phyloP scores from a whole-genome alignment of 1,140 invertebrate species.

The Bombus affinis region DNA sequence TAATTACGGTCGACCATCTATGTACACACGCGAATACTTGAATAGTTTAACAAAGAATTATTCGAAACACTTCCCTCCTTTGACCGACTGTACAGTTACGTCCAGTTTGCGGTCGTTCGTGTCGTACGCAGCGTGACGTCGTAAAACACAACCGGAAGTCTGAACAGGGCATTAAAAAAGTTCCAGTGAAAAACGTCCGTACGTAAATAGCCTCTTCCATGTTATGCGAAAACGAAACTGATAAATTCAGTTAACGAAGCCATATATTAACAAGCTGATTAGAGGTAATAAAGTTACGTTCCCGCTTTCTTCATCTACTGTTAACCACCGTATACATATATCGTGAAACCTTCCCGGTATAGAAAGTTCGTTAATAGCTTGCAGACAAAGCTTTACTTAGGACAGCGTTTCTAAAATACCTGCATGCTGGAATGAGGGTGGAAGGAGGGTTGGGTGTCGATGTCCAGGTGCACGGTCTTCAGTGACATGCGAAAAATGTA shows the following conservation, averaged over 20 bases:
- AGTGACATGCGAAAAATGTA: slow-evolving; percentile 26
- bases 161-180: not conserved
- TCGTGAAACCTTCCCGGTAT: not conserved
- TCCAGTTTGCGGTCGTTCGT: not conserved
- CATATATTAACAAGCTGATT: slow-evolving; percentile 18
- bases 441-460: not conserved
- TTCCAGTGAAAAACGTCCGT: too few relatives aligned
- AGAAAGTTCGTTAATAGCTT: not conserved
- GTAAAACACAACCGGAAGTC: too few relatives aligned
- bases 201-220: too few relatives aligned
- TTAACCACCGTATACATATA: not conserved
- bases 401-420: not conserved
- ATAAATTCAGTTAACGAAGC: not conserved
- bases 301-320: not conserved
- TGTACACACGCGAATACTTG: not conserved
- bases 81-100: too few relatives aligned
- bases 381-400: not conserved
- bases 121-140: not conserved
- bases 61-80: not conserved
- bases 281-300: not conserved
- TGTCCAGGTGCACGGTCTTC: slow-evolving; percentile 29
- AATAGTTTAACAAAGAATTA: slow-evolving; percentile 12
- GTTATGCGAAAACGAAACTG: too few relatives aligned
- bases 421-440: not conserved
- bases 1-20: slow-evolving; percentile 43